phyloP scores from a whole-genome alignment of 2,113 vertebrate genomes.

The Arizona elegans region DNA sequence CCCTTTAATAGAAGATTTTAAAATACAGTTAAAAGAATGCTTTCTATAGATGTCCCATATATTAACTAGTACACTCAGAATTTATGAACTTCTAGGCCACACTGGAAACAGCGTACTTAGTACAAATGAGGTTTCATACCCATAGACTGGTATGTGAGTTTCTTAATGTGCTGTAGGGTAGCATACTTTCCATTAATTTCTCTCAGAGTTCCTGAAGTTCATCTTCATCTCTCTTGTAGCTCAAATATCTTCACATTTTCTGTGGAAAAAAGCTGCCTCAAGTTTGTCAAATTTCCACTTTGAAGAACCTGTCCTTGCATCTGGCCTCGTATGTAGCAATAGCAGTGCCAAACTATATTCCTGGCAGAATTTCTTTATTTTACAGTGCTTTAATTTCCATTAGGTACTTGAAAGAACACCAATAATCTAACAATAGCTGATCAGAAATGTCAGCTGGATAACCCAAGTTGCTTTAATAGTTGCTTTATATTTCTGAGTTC shows the following conservation, averaged over 20 bases:
- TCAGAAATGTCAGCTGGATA: background rate
- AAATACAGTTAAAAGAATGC: background rate
- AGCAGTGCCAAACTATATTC: background rate
- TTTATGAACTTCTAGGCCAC: background rate
- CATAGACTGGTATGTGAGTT: background rate
- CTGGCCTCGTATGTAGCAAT: background rate
- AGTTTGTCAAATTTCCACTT: background rate
- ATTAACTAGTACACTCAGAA: background rate
- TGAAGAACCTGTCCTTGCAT: background rate
- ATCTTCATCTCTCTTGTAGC: background rate
- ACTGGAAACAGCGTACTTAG: background rate
- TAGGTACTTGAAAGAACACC: background rate
- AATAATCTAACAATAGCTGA: background rate
- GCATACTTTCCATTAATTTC: background rate
- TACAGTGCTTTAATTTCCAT: background rate
- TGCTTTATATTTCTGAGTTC: background rate
- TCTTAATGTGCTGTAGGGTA: background rate
- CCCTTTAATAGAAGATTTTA: background rate
- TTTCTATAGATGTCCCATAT: background rate
- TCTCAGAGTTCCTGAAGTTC: conserved; percentile 10
- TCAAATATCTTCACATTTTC: conserved; percentile 41
- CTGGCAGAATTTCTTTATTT: background rate
- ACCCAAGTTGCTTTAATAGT: background rate
- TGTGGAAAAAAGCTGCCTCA: background rate
- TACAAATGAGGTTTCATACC: background rate